These are phyloP conservation scores for Harmothoe impar DNA, from an alignment of 2,888 invertebrate genomes.

Conservation along the genomic window DNA sequence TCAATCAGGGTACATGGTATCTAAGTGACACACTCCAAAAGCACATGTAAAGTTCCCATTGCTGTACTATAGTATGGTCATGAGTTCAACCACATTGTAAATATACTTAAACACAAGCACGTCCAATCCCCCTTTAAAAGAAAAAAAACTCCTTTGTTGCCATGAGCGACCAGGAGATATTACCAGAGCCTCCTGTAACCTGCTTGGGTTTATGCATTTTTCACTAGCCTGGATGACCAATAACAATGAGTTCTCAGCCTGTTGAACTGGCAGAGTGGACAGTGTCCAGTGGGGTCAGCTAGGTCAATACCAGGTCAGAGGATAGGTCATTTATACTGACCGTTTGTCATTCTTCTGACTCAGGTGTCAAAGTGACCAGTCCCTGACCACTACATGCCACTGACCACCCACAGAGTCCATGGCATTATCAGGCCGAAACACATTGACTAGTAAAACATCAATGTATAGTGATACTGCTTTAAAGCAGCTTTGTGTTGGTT, in stretches of 20 bases:
- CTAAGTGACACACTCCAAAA: too few relatives aligned
- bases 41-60: too few relatives aligned
- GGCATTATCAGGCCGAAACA: not conserved
- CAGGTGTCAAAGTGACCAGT: conserved; percentile 30
- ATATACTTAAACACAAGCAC: too few relatives aligned
- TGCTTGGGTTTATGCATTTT: not conserved
- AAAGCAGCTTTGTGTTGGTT: too few relatives aligned
- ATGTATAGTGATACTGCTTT: too few relatives aligned
- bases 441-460: too few relatives aligned
- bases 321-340: conserved; percentile 37
- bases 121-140: too few relatives aligned
- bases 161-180: not conserved
- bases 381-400: not conserved
- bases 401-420: conserved; percentile 20
- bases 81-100: too few relatives aligned
- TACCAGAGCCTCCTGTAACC: not conserved
- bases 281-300: conserved; percentile 4
- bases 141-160: not conserved
- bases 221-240: not conserved
- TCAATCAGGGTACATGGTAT: too few relatives aligned
- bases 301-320: not conserved
- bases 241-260: not conserved
- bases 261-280: conserved; percentile 5
- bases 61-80: too few relatives aligned
- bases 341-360: not conserved